Base-by-base conservation (phyloP, 2,888 invertebrate genomes). In the Prosapia bicincta region DNA sequence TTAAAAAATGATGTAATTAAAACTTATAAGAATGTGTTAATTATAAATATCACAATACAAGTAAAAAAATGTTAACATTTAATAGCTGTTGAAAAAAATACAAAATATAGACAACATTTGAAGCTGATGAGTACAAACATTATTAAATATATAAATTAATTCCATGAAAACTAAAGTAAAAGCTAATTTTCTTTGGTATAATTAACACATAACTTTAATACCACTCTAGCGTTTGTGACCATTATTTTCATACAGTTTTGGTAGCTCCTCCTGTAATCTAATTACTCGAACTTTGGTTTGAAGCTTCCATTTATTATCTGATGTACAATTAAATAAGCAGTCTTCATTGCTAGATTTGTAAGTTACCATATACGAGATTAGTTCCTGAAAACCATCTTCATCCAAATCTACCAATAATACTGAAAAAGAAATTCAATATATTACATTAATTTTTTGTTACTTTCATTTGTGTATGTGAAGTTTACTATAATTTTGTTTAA, bases 321-420 rank as follows among this genome's bases (percentile, higher is more conserved):
- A 66, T 24, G 72, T 72, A 3, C 26, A 26, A 26, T 43, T 26
- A n/a, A 28, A 66, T 5, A 66, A 15, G 7, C 43, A 65, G 15
- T 23, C 24, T n/a, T 80, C 80, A 26, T 82, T 80, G 30, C 80
- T 77, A 30, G 77, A 70, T 25, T 86, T 84, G 84, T 90, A 92
- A 9, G 90, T 91, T 78, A 91, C 91, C 80, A 89, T 89, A 83
- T 93, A 94, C 66, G 92, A 93, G 71, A 95, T 91, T 71, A 95
- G 84, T 84, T 95, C 94, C 83, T 91, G 91, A 0, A 91, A 90
- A 26, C 90, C 89, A 83, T 94, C 94, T 78, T 90, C 88, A 83
- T 93, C 93, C 43, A 94, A 85, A 83, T 94, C 94, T 0, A 90
- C 90, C 71, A 95, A 91, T 75, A 92, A 87, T 80, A 92, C 86